phyloP scores from a whole-genome alignment of 2,888 invertebrate genomes.

The Cephus pygmeus region DNA sequence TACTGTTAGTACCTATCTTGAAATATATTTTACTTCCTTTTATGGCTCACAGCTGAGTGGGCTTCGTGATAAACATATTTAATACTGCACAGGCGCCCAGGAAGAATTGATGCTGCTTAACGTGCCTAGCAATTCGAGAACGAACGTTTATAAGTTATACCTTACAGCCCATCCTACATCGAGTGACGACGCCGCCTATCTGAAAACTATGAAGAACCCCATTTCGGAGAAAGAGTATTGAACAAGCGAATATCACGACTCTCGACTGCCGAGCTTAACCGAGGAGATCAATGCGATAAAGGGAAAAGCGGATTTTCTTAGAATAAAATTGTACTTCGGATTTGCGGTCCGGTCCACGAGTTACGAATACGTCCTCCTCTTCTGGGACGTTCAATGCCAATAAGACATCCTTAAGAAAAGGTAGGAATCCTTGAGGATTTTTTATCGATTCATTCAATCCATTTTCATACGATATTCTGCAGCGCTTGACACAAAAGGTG shows the following conservation, averaged over 20 bases:
- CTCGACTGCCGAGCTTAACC: conserved; percentile 70
- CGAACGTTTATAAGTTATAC: conserved; percentile 73
- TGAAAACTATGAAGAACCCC: conserved; percentile 72
- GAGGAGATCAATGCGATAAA: conserved; percentile 30
- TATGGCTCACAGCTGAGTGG: not conserved
- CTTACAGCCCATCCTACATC: conserved; percentile 72
- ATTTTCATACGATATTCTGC: conserved; percentile 6
- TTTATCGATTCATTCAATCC: not conserved
- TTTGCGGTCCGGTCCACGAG: not conserved
- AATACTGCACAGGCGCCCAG: conserved; percentile 51
- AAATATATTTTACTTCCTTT: too few relatives aligned
- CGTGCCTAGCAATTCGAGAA: conserved; percentile 70
- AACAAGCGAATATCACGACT: conserved; percentile 70
- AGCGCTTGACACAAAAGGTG: conserved; percentile 65
- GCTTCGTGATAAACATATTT: not conserved
- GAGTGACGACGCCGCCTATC: conserved; percentile 74
- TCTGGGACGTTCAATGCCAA: not conserved
- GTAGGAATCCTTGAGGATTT: not conserved
- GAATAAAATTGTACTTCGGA: conserved; percentile 37
- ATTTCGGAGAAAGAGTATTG: conserved; percentile 70
- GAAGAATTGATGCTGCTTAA: conserved; percentile 67
- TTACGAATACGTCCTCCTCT: not conserved
- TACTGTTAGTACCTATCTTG: too few relatives aligned
- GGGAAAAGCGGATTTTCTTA: conserved; percentile 41
- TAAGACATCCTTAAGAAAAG: not conserved